Base-by-base conservation (phyloP, 2,888 invertebrate genomes). In the Diogma glabrata region DNA sequence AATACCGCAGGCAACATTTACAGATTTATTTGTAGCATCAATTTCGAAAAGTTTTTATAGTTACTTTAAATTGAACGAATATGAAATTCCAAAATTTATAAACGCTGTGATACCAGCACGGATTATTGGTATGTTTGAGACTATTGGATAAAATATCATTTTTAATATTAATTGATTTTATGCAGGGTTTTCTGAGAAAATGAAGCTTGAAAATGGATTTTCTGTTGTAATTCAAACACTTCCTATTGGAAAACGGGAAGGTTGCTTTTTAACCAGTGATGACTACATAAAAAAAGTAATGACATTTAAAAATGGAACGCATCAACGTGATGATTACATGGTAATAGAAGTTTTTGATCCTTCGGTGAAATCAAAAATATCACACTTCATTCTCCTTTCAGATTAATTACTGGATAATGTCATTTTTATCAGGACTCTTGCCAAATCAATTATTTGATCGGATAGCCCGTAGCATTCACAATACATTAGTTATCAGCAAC, bases 401-500 rank as follows among this genome's bases (percentile, higher is more conserved):
- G 64, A 66, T 72, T 5, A 75, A 76, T 57, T 72, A 72, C 56
- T 73, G 72, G 61, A 61, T 75, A 40, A 67, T 76, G 55, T 72
- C 70, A 53, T 62, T 69, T 53, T 59, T 72, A 4, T 66, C 70
- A 16, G 67, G 67, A 9, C 56, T 72, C 4, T 58, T 76, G 17
- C 76, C 76, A 3, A 68, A 69, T 50, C 58, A 60, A 23, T 57
- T 75, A 3, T 57, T 75, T 20, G 60, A 61, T 36, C 64, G 66
- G 2, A 53, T 72, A 12, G 60, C 75, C 17, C 61, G 67, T 28
- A 74, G 74, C 55, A 64, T 61, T 16, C 72, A 73, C 49, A 73
- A 74, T 24, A 74, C 75, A 1, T 60, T 75, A 60, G 70, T 72
- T 0, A 66, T 76, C 38, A 76, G 76, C 58, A 76, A 75, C 59